Evolutionary conservation across 2,888 invertebrate genomes (phyloP), one percentile per base, ranked within the genome.

Genomic region (Drosophila kanekoi): DNA sequence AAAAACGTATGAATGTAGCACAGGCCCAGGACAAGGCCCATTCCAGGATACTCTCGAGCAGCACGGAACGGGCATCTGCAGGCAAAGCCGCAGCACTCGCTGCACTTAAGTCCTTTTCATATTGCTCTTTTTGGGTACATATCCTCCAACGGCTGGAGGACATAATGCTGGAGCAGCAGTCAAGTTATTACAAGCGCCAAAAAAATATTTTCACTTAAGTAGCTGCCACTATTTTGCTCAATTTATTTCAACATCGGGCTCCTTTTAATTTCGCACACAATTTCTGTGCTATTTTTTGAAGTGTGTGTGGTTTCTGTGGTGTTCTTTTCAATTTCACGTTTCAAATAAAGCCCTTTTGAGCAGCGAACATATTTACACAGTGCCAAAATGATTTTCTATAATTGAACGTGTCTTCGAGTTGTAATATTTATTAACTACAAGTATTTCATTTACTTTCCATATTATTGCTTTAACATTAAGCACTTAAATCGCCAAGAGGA

Each of bases 131-230:
- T 54, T 54, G 44, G 35, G n/a, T 65, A 63, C 28, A 14, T 79
- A 62, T 60, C 49, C 56, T n/a, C 44, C 23, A 28, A 14, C 20
- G 38, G 28, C 14, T 11, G 32, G 20, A n/a, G 48, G 38, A 38
- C 14, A 40, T 49, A 20, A 52, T 35, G 43, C 18, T 14, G 41
- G 37, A 56, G 51, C 45, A 45, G 49, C 77, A 71, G 83, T 77
- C 82, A 82, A 88, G 86, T 84, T 84, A 82, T 84, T 85, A 86
- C 85, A 88, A 85, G 81, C 71, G 64, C 69, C 32, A 64, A 86
- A 86, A 80, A 85, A 88, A 52, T 85, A 88, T 85, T 88, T 85
- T 79, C 82, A 82, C 87, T 86, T 86, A 85, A 85, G 89, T 88
- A 86, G 87, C 85, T 86, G 89, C 84, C 84, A 88, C 77, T 76